Evolutionary conservation across 1,140 invertebrate genomes (phyloP).

Genomic region (Calosoma granatense): DNA sequence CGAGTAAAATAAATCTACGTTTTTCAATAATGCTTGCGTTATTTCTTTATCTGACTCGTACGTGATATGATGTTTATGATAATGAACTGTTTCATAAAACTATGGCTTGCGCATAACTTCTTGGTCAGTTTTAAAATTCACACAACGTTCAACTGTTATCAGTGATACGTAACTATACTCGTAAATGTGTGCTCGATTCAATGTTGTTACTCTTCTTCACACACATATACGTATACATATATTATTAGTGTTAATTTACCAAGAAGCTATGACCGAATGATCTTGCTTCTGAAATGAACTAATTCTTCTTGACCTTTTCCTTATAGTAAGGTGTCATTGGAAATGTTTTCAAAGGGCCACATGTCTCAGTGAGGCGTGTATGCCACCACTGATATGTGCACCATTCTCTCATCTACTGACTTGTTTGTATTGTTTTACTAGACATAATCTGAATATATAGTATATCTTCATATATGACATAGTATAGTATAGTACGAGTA

Average conservation of each 20-base stretch:
- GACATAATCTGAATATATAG: no score
- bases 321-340: constrained; percentile 41
- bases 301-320: constrained; percentile 28
- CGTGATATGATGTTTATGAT: constrained; percentile 25
- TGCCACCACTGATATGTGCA: constrained; percentile 9
- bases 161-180: constrained; percentile 6
- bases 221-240: no score
- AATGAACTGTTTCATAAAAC: constrained; percentile 24
- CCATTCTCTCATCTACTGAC: constrained; percentile 9
- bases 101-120: constrained; percentile 21
- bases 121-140: constrained; percentile 14
- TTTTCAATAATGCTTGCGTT: constrained; percentile 33
- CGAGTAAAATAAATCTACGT: constrained; percentile 32
- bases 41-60: constrained; percentile 21
- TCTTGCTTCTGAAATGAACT: constrained; percentile 14
- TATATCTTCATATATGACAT: no score
- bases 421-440: no score
- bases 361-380: not conserved
- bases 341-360: constrained; percentile 28
- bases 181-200: no score
- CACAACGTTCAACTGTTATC: constrained; percentile 8
- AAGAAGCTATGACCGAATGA: constrained; percentile 20
- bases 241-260: no score
- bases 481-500: not conserved
- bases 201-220: no score